Evolutionary conservation across 1,140 invertebrate genomes (phyloP).

Genomic region (Bilobella aurantiaca): DNA sequence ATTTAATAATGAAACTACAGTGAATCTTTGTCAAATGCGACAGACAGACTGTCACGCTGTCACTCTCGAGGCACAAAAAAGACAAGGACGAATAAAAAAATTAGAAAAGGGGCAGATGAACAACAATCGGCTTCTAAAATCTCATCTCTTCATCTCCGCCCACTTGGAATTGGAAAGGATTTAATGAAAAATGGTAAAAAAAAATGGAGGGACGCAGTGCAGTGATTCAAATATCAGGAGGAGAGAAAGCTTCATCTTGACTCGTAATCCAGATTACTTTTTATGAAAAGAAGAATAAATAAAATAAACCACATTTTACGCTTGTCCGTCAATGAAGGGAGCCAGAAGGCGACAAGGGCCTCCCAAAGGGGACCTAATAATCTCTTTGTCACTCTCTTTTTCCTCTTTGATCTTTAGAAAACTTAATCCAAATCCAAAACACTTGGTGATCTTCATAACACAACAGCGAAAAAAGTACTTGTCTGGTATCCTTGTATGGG

Average conservation of each 20-base stretch:
- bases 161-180: too few relatives aligned
- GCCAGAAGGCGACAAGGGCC: neutral
- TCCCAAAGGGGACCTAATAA: neutral
- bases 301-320: too few relatives aligned
- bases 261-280: slow-evolving; percentile 7
- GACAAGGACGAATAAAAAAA: too few relatives aligned
- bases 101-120: neutral
- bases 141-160: neutral
- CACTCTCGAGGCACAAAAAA: too few relatives aligned
- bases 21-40: too few relatives aligned
- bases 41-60: too few relatives aligned
- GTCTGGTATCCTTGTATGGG: too few relatives aligned
- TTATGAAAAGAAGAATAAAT: neutral
- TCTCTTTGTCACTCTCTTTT: neutral
- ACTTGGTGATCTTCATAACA: too few relatives aligned
- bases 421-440: neutral
- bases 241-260: neutral
- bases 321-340: neutral
- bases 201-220: neutral
- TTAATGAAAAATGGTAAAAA: neutral
- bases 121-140: neutral
- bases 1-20: too few relatives aligned
- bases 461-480: too few relatives aligned
- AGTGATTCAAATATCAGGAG: neutral
- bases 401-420: too few relatives aligned